Evolutionary conservation across 2,797 vertebrate species (phyloP).

Genomic region (Catamblyrhynchus diadema): DNA sequence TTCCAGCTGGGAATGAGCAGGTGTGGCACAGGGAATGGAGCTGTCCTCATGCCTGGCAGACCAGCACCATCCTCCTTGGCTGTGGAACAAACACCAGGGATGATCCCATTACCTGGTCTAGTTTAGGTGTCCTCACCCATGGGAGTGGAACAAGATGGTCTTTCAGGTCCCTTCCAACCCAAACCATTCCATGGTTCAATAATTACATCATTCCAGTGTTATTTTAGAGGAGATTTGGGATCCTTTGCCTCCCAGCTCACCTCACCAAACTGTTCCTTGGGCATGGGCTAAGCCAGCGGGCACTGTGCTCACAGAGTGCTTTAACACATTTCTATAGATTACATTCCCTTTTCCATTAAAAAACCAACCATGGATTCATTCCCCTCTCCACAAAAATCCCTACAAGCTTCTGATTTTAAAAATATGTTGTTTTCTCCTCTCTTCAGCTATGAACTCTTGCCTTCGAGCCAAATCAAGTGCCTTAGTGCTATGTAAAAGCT

Average conservation of each 20-base stretch:
- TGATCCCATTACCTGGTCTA: rapidly evolving
- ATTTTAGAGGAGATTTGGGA: background rate
- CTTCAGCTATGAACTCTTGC: background rate
- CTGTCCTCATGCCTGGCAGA: background rate
- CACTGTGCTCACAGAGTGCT: background rate
- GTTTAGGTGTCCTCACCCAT: background rate
- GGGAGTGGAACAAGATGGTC: too few relatives aligned
- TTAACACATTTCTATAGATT: background rate
- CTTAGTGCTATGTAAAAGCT: background rate
- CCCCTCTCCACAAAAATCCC: background rate
- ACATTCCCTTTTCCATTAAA: background rate
- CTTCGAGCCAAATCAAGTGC: background rate
- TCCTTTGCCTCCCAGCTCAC: background rate
- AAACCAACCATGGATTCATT: background rate
- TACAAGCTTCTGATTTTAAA: background rate
- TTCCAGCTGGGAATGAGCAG: rapidly evolving
- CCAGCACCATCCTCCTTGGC: background rate
- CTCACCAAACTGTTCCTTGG: background rate
- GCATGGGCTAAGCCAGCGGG: background rate
- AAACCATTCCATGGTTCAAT: background rate
- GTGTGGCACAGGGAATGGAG: rapidly evolving
- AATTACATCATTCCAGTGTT: too few relatives aligned
- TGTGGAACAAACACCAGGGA: rapidly evolving
- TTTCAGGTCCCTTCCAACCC: background rate
- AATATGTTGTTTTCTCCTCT: background rate